Conservation (phyloP, 2,113 vertebrate genomes). For the Cryptotis parvus region DNA sequence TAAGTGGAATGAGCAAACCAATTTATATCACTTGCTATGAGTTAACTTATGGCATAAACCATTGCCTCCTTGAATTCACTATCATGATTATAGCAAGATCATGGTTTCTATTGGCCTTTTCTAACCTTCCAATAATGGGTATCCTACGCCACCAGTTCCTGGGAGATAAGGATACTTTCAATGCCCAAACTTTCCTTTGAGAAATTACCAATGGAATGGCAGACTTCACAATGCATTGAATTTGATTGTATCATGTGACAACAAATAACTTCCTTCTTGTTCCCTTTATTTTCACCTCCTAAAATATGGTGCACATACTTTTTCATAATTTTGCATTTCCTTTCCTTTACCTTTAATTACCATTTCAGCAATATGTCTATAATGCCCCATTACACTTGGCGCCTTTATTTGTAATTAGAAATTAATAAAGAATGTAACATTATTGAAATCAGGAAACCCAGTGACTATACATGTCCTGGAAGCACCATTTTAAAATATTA, state of each 20-base stretch:
- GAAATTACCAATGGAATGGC: fast-evolving
- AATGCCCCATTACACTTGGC: background rate
- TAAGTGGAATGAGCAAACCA: background rate
- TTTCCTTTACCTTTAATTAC: background rate
- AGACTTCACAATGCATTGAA: background rate
- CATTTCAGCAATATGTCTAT: background rate
- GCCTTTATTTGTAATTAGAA: background rate
- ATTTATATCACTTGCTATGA: background rate
- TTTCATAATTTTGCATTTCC: background rate
- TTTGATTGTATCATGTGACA: too few relatives aligned
- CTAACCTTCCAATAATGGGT: background rate
- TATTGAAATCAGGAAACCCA: background rate
- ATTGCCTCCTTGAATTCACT: background rate
- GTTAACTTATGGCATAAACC: background rate
- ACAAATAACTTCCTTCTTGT: background rate
- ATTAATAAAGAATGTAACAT: background rate
- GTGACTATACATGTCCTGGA: background rate
- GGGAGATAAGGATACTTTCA: background rate
- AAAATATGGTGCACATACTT: background rate
- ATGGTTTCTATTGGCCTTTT: background rate
- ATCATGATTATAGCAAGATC: background rate
- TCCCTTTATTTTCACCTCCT: background rate
- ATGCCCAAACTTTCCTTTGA: background rate
- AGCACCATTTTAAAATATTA: background rate
- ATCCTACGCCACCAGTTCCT: background rate